Base-by-base conservation (phyloP, 2,113 vertebrate species). In the Phycodurus eques region DNA sequence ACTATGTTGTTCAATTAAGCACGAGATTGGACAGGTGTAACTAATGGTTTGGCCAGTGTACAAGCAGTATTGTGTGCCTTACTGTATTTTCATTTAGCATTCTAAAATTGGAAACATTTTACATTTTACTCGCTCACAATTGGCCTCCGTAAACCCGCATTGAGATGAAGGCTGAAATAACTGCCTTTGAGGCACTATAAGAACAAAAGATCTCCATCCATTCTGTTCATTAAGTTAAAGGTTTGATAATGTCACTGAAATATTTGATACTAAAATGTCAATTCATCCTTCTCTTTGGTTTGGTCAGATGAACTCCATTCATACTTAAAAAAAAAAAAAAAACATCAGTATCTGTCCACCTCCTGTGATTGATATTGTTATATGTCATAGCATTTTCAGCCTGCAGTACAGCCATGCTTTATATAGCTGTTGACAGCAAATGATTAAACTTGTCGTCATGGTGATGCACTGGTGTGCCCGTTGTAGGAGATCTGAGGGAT, bases 401-500 rank as follows among this genome's bases (percentile, higher is more conserved):
- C 66, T 35, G 27, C 73, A 69, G 46, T 22, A 46, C 44, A 47
- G 22, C 43, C 61, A 75, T 69, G 79, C 79, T 81, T 70, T 27
- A 57, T 72, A 72, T 68, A 35, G 49, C 68, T 67, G 8, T 19
- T 49, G 68, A 70, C 42, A 69, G 71, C 60, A 60, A 20, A 20
- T 4, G 5, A 68, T 67, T 68, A 13, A 60, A 66, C n/a, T 47
- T 66, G 1, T 68, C 42, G 19, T 93, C 84, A 94, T 0, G 88
- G 92, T 9, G 92, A 91, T 0, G 82, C 73, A 0, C 85, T 9
- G 0, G 74, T 83, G 80, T 88, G 94, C 90, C 97, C 95, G 51
- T 96, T 98, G 90, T 94, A 96, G 78, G 96, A 94, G 85, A 97
- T 93, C 83, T 95, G 96, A 77, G 96, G 93, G 71, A 96, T 95